Base-by-base conservation (phyloP, 2,113 vertebrate species). In the Oncorhynchus nerka region DNA sequence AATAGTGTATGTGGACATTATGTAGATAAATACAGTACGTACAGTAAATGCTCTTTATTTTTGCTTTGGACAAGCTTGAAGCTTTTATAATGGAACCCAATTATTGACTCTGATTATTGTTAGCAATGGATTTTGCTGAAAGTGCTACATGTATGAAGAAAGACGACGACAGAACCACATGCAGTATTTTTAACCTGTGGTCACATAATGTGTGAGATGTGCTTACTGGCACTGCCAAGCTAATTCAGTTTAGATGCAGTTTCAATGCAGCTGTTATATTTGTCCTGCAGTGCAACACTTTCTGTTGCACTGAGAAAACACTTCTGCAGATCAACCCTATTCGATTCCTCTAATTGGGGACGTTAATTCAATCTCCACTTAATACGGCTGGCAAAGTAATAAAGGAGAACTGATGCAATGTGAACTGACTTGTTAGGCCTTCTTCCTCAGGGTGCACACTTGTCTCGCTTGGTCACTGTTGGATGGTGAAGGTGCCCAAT, bases 401-500 rank as follows among this genome's bases (percentile, higher is more conserved):
- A 62, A 62, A 62, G 24, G 19, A 62, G n/a, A 62, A 57, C n/a
- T 3, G 20, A 62, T 62, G 15, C 19, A 22, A 22, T 22, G 16
- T 22, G 22, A 62, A 22, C n/a, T 62, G n/a, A 62, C 59, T 62
- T 8, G 59, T 62, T 62, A 22, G n/a, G 19, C 4, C 32, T 48
- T 69, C n/a, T 48, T 70, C 20, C 34, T 34, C 55, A 34, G 26
- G 26, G 11, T 45, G 12, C 5, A 15, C 64, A 11, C 5, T n/a
- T 24, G n/a, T 66, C 24, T 39, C 22, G 1, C 20, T 20, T 75
- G 22, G 39, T 30, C 65, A 13, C 64, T 62, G 79, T 69, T 83
- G 79, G 82, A 66, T 0, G 3, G 4, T 87, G 26, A 19, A 4
- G 5, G 34, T 84, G 24, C 77, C 83, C 5, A 19, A 1, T 45